These are phyloP conservation scores for Sturnus vulgaris DNA, from an alignment of 2,113 vertebrate genomes.

Conservation along the genomic window DNA sequence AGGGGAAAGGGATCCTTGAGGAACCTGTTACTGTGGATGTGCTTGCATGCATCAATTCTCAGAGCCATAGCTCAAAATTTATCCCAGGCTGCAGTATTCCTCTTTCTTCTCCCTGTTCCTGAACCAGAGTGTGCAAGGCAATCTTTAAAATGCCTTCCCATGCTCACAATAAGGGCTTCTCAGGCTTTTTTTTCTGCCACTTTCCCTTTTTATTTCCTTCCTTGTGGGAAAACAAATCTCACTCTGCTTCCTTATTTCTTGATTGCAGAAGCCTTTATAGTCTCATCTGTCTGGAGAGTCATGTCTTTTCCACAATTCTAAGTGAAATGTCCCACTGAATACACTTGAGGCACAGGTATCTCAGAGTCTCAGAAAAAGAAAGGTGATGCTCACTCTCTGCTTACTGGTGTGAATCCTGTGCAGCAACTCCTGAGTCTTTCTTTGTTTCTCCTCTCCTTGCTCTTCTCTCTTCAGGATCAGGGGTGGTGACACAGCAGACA, in stretches of 20 bases:
- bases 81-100: not conserved
- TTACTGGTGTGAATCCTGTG: constrained; percentile 58
- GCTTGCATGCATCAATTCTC: not conserved
- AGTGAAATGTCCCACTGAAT: not conserved
- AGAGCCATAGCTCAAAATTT: not conserved
- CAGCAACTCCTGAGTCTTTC: constrained; percentile 56
- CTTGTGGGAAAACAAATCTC: not conserved
- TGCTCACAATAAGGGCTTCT: not conserved
- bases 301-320: not conserved
- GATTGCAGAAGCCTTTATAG: not conserved
- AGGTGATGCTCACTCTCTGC: constrained; percentile 60
- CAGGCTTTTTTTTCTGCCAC: not conserved
- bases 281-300: not conserved
- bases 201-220: not conserved
- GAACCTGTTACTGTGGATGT: not conserved
- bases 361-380: not conserved
- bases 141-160: not conserved
- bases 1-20: not conserved
- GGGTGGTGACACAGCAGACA: not conserved
- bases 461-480: constrained; percentile 48
- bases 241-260: not conserved
- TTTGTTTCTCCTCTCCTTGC: constrained; percentile 55
- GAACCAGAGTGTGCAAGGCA: not conserved
- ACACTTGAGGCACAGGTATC: not conserved
- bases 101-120: not conserved